A percentile compares a stretch with the other conserved stretches of the same genome.
These are phyloP conservation scores for Psephotus haematonotus DNA, from an alignment of 2,113 vertebrate genomes.

Conservation along the genomic window DNA sequence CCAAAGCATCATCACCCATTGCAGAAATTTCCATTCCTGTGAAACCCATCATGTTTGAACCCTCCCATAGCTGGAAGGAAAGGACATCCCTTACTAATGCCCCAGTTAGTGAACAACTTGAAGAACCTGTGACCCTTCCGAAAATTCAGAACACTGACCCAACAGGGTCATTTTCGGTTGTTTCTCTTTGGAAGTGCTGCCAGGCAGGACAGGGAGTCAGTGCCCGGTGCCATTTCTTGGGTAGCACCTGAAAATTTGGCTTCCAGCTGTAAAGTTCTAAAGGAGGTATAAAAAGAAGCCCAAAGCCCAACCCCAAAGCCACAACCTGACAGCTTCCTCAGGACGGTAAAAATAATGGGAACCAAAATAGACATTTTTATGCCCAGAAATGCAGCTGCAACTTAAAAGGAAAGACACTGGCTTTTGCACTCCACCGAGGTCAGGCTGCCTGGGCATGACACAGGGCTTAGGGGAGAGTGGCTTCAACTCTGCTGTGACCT, in stretches of 20 bases:
- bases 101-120: background rate
- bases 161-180: background rate
- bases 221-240: background rate
- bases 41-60: background rate
- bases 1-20: background rate
- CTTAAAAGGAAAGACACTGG: background rate
- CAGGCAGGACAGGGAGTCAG: constrained; percentile 21
- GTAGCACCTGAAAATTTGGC: constrained; percentile 12
- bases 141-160: background rate
- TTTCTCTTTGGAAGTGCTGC: background rate
- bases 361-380: background rate
- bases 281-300: background rate
- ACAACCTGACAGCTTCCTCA: constrained; percentile 5
- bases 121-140: background rate
- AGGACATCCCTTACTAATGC: background rate
- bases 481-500: background rate
- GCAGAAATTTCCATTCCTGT: background rate
- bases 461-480: background rate
- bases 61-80: background rate
- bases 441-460: background rate
- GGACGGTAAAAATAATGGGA: background rate
- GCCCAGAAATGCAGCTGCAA: constrained; percentile 3
- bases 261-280: constrained; percentile 7
- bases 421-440: accelerated
- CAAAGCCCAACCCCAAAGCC: background rate